Conservation (phyloP, 2,113 vertebrate species). For the Seriola dumerili region DNA sequence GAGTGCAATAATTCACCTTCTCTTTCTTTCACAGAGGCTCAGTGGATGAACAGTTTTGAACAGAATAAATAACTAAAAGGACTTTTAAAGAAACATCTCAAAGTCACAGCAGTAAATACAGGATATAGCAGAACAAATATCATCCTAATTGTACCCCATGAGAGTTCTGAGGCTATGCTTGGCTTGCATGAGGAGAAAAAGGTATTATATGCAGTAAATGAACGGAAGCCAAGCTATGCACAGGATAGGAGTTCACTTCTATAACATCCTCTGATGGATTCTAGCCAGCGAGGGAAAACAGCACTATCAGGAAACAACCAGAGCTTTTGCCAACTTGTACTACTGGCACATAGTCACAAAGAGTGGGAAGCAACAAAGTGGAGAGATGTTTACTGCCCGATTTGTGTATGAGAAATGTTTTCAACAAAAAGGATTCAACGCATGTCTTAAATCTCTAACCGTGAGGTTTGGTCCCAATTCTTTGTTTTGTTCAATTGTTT, state of each 20-base stretch:
- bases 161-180: neutral
- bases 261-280: slow-evolving; percentile 68
- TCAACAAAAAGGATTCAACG: too few relatives aligned
- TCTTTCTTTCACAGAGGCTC: slow-evolving; percentile 49
- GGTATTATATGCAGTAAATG: slow-evolving; percentile 36
- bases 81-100: slow-evolving; percentile 52
- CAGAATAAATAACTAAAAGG: slow-evolving; percentile 36
- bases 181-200: slow-evolving; percentile 6
- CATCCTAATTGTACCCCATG: slow-evolving; percentile 22
- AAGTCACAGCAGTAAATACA: slow-evolving; percentile 37
- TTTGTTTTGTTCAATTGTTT: too few relatives aligned
- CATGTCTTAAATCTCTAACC: too few relatives aligned
- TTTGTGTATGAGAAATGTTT: too few relatives aligned
- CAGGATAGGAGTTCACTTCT: slow-evolving; percentile 78
- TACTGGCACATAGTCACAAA: neutral
- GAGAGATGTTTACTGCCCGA: too few relatives aligned
- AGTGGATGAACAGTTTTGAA: slow-evolving; percentile 20
- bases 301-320: slow-evolving; percentile 28
- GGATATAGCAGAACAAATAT: slow-evolving; percentile 25
- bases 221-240: slow-evolving; percentile 52
- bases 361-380: neutral
- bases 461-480: too few relatives aligned
- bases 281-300: slow-evolving; percentile 27
- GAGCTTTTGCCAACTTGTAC: slow-evolving; percentile 20
- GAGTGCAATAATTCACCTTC: slow-evolving; percentile 52